These are phyloP conservation scores for Stegodyphus mimosarum DNA, from an alignment of 1,140 invertebrate genomes.

Conservation along the genomic window DNA sequence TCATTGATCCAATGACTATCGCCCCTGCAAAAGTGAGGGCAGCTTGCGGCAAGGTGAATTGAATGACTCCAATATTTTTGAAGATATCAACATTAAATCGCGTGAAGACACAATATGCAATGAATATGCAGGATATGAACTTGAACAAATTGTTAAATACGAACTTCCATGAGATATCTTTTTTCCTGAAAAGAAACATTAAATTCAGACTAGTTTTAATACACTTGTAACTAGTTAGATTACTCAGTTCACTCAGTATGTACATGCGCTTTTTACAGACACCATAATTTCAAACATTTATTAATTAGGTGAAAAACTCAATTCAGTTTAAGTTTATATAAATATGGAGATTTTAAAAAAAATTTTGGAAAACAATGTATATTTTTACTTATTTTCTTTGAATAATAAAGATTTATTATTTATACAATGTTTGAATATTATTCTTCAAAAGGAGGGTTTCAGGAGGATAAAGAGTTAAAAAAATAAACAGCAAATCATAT, in stretches of 20 bases:
- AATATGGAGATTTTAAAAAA: no score
- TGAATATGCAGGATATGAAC: constrained; percentile 81
- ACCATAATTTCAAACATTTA: no score
- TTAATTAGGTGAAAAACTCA: no score
- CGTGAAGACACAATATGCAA: constrained; percentile 82
- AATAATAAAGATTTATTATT: no score
- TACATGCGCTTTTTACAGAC: no score
- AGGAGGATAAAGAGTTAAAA: no score
- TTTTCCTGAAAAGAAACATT: constrained; percentile 71
- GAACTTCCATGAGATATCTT: constrained; percentile 78
- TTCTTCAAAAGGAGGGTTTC: no score
- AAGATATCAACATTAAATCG: constrained; percentile 79
- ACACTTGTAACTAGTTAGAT: not conserved
- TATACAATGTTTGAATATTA: no score
- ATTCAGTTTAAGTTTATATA: no score
- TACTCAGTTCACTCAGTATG: not conserved
- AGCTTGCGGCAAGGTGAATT: constrained; percentile 74
- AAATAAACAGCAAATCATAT: no score
- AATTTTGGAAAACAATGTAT: no score
- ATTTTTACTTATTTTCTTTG: no score
- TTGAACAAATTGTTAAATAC: constrained; percentile 79
- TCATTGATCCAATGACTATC: constrained; percentile 80
- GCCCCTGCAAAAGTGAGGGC: constrained; percentile 78
- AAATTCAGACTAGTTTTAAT: not conserved
- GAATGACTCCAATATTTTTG: constrained; percentile 76